Conservation (phyloP, 2,797 vertebrate genomes). For the Sebastes variabilis region DNA sequence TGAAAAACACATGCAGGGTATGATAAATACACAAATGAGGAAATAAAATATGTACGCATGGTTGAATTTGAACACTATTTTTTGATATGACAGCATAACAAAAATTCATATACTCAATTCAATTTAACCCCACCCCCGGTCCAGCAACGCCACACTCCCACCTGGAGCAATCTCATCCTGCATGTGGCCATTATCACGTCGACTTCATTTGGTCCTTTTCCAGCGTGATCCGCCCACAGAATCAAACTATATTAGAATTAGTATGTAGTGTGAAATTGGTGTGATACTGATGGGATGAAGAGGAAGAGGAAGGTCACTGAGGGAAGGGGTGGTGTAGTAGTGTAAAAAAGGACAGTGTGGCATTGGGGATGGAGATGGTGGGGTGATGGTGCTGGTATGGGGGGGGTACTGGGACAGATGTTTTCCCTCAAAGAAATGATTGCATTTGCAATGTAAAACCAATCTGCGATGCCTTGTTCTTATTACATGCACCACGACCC, state of each 20-base stretch:
- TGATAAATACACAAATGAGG: background rate
- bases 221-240: conserved; percentile 10
- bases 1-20: background rate
- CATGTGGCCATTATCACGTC: background rate
- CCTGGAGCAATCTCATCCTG: background rate
- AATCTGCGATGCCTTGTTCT: conserved; percentile 72
- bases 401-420: conserved; percentile 54
- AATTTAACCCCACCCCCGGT: background rate
- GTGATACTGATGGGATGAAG: conserved; percentile 10
- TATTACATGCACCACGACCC: conserved; percentile 71
- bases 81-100: background rate
- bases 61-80: background rate
- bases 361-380: background rate
- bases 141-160: background rate
- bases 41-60: background rate
- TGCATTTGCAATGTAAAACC: conserved; percentile 83
- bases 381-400: background rate
- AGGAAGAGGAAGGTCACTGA: conserved; percentile 2
- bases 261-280: conserved; percentile 31
- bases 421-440: conserved; percentile 76
- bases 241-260: conserved; percentile 22
- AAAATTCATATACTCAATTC: background rate
- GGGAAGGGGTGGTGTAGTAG: background rate
- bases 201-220: conserved; percentile 10
- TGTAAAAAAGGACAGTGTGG: conserved; percentile 35